Percentiles rank a stretch among this genome's conserved stretches.
Evolutionary conservation across 1,140 invertebrate genomes (phyloP).

Genomic region (Temnothorax longispinosus): DNA sequence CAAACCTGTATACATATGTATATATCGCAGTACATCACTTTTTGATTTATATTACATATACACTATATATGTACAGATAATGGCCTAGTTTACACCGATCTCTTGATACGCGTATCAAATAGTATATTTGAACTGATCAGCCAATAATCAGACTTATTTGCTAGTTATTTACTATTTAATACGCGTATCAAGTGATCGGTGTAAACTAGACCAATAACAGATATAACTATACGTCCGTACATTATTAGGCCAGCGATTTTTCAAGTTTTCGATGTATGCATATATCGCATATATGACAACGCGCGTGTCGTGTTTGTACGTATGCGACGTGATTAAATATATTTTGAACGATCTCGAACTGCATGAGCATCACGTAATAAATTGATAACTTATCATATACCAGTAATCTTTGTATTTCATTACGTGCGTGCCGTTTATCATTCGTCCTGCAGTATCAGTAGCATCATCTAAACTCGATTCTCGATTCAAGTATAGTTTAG

Average conservation of each 20-base stretch:
- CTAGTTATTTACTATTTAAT: too few relatives aligned
- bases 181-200: too few relatives aligned
- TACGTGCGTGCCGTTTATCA: neutral
- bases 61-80: neutral
- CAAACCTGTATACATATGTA: neutral
- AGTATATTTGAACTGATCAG: too few relatives aligned
- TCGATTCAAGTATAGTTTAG: neutral
- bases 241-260: neutral
- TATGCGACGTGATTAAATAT: constrained; percentile 16
- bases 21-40: neutral
- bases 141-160: too few relatives aligned
- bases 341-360: neutral
- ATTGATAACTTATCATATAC: neutral
- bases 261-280: neutral
- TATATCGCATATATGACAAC: neutral
- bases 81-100: too few relatives aligned
- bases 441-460: neutral
- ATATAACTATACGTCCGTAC: neutral
- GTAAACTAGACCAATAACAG: too few relatives aligned
- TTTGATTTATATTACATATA: constrained; percentile 7
- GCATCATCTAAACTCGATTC: neutral
- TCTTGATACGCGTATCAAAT: too few relatives aligned
- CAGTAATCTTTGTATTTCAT: neutral
- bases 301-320: neutral
- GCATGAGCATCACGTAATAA: neutral